Evolutionary conservation across 1,140 invertebrate genomes (phyloP).

Genomic region (Drosophila sturtevanti): DNA sequence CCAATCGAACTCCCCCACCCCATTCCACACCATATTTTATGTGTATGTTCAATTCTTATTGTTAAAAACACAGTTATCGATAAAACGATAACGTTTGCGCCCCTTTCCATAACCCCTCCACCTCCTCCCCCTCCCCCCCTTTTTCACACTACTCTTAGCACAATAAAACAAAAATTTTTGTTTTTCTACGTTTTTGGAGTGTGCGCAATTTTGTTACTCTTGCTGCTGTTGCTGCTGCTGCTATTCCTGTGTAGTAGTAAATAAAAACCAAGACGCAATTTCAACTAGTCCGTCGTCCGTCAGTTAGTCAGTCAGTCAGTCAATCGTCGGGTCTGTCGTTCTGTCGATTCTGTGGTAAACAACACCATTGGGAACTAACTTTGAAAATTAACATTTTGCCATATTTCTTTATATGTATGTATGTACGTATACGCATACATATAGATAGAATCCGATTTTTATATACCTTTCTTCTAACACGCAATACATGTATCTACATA

Average conservation of each 20-base stretch:
- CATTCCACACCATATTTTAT: not conserved
- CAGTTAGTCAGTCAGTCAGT: too few species aligned
- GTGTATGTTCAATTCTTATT: conserved; percentile 34
- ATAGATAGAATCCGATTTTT: not conserved
- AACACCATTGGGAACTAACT: conserved; percentile 35
- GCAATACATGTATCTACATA: too few species aligned
- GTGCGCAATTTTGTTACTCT: conserved; percentile 36
- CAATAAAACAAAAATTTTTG: conserved; percentile 16
- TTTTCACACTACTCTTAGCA: not conserved
- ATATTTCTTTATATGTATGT: conserved; percentile 1
- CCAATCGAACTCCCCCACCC: not conserved
- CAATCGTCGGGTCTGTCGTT: too few species aligned
- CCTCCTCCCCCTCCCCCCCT: not conserved
- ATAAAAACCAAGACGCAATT: conserved; percentile 71
- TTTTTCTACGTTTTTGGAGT: conserved; percentile 37
- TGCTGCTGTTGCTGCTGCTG: conserved; percentile 27
- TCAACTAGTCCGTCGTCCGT: conserved; percentile 4
- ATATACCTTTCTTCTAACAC: conserved; percentile 27
- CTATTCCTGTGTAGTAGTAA: conserved; percentile 20
- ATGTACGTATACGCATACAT: too few species aligned
- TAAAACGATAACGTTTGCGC: conserved; percentile 59
- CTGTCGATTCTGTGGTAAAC: conserved; percentile 27
- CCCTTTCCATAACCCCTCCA: too few species aligned
- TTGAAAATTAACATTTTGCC: conserved; percentile 21
- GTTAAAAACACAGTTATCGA: conserved; percentile 67